A percentile compares a stretch with the other conserved stretches of the same genome.
Conservation (phyloP, 2,113 vertebrate species). For the Lophochroa leadbeateri region DNA sequence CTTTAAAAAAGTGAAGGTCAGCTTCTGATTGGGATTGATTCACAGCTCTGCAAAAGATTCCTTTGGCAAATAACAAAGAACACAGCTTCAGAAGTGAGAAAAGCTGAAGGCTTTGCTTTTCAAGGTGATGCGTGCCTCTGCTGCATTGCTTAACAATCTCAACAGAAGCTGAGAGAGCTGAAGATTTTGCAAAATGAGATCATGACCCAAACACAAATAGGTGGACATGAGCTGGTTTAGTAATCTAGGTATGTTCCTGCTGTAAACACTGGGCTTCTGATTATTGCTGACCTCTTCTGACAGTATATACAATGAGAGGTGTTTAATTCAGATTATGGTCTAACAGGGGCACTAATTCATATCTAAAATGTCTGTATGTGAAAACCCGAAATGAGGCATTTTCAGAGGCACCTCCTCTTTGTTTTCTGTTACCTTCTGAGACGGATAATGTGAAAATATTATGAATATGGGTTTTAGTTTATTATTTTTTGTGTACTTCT, state of each 20-base stretch:
- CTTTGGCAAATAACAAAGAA: neutral
- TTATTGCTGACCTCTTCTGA: neutral
- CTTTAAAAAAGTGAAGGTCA: neutral
- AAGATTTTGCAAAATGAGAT: conserved; percentile 11
- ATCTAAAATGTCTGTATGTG: neutral
- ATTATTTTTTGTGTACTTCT: neutral
- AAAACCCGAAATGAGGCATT: neutral
- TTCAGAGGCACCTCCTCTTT: neutral
- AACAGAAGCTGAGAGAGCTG: neutral
- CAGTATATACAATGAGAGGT: neutral
- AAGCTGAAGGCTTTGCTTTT: neutral
- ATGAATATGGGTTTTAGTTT: neutral
- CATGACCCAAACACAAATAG: neutral
- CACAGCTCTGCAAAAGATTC: neutral
- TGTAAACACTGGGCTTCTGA: neutral
- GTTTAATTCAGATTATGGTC: neutral
- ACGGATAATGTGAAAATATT: neutral
- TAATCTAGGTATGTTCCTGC: neutral
- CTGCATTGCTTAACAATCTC: neutral
- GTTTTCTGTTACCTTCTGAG: neutral
- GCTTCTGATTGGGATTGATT: neutral
- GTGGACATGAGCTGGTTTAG: neutral
- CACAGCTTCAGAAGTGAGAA: rapidly evolving
- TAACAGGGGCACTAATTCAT: neutral
- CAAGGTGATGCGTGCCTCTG: neutral